These are phyloP conservation scores for Malurus elegans DNA, from an alignment of 2,113 vertebrate genomes.

Conservation along the genomic window DNA sequence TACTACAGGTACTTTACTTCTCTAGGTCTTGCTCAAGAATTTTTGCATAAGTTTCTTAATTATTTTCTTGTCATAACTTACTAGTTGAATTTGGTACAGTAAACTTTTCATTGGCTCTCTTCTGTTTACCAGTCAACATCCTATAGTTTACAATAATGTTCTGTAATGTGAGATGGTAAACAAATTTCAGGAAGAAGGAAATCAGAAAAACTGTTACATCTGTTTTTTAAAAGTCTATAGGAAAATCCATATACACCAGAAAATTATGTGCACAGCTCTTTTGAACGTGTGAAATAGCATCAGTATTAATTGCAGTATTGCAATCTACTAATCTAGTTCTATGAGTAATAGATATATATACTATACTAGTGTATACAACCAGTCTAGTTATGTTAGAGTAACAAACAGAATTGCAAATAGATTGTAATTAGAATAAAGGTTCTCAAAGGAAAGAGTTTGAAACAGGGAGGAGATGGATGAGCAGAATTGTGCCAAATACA, in stretches of 20 bases:
- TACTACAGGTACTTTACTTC: slow-evolving; percentile 22
- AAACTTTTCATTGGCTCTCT: background rate
- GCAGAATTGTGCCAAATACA: background rate
- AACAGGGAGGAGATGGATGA: background rate
- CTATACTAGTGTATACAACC: too few relatives aligned
- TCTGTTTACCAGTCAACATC: background rate
- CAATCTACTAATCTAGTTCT: background rate
- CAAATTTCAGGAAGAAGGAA: background rate
- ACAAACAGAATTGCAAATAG: background rate
- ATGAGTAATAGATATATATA: too few relatives aligned
- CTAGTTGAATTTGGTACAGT: background rate
- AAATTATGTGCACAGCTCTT: background rate
- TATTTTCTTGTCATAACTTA: background rate
- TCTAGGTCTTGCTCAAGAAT: background rate
- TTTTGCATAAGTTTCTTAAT: background rate
- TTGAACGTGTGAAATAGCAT: background rate
- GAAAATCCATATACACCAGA: background rate
- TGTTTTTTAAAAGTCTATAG: background rate
- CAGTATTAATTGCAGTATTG: background rate
- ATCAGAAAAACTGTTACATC: background rate
- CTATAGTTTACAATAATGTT: fast-evolving
- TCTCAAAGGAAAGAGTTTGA: background rate
- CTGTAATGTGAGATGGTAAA: background rate
- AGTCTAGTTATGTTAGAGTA: background rate
- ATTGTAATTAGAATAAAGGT: background rate